These are phyloP conservation scores for Pangasius macronema DNA, from an alignment of 2,797 vertebrate genomes.

Conservation along the genomic window DNA sequence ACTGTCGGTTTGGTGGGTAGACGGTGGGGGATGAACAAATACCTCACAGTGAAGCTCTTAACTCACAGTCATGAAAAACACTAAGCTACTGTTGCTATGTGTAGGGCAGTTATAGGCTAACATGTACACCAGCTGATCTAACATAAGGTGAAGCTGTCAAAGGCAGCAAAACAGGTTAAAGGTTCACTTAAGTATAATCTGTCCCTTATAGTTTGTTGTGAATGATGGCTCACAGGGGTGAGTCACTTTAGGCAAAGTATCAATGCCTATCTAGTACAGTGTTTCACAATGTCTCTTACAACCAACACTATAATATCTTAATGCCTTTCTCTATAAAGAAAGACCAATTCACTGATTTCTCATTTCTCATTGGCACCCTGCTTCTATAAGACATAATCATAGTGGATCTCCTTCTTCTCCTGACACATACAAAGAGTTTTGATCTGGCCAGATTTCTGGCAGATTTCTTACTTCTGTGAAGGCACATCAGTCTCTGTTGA, in stretches of 20 bases:
- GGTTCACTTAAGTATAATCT: neutral
- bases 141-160: constrained; percentile 19
- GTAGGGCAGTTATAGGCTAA: constrained; percentile 7
- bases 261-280: neutral
- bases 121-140: constrained; percentile 23
- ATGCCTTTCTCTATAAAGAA: neutral
- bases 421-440: neutral
- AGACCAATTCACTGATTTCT: neutral
- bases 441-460: neutral
- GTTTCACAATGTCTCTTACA: constrained; percentile 1
- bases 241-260: neutral
- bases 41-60: constrained; percentile 40
- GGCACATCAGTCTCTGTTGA: constrained; percentile 38
- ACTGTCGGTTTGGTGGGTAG: constrained; percentile 46
- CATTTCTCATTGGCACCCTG: neutral
- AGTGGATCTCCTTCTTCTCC: neutral
- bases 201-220: constrained; percentile 8
- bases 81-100: constrained; percentile 23
- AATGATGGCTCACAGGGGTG: neutral
- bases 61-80: constrained; percentile 22
- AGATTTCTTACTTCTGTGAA: constrained; percentile 1
- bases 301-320: neutral
- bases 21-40: constrained; percentile 47
- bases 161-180: constrained; percentile 10
- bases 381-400: neutral